These are phyloP conservation scores for Hydropsyche tenuis DNA, from an alignment of 1,140 invertebrate genomes.

Conservation along the genomic window DNA sequence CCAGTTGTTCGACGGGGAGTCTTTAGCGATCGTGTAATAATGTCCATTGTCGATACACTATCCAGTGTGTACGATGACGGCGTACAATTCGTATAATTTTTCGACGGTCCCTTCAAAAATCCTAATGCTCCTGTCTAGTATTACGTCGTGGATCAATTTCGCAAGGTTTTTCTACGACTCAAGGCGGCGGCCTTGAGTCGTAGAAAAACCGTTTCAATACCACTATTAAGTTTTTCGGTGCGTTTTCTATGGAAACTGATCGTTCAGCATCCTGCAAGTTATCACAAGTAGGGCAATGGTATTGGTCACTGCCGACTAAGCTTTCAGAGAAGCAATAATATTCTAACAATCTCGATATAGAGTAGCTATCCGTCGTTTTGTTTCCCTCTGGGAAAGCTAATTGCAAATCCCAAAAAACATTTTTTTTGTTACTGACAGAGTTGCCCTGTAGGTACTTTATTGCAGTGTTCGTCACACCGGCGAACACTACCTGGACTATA, in stretches of 20 bases:
- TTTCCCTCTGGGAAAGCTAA: conserved; percentile 75
- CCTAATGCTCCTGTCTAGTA: conserved; percentile 67
- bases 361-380: conserved; percentile 59
- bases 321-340: conserved; percentile 79
- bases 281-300: conserved; percentile 79
- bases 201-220: conserved; percentile 85
- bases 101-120: conserved; percentile 61
- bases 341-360: conserved; percentile 74
- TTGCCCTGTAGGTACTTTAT: conserved; percentile 75
- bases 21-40: conserved; percentile 83
- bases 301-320: conserved; percentile 79
- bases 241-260: conserved; percentile 72
- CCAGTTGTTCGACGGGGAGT: conserved; percentile 74
- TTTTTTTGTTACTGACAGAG: conserved; percentile 72
- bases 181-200: conserved; percentile 71
- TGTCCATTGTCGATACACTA: conserved; percentile 83
- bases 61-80: conserved; percentile 84
- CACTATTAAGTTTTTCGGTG: conserved; percentile 78
- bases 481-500: conserved; percentile 74
- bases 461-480: conserved; percentile 75
- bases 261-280: conserved; percentile 78
- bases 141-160: conserved; percentile 75
- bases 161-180: too few relatives aligned
- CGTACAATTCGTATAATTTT: conserved; percentile 74
- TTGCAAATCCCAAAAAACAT: conserved; percentile 81